Conservation (phyloP, 2,113 vertebrate genomes). For the Raphicerus campestris region DNA sequence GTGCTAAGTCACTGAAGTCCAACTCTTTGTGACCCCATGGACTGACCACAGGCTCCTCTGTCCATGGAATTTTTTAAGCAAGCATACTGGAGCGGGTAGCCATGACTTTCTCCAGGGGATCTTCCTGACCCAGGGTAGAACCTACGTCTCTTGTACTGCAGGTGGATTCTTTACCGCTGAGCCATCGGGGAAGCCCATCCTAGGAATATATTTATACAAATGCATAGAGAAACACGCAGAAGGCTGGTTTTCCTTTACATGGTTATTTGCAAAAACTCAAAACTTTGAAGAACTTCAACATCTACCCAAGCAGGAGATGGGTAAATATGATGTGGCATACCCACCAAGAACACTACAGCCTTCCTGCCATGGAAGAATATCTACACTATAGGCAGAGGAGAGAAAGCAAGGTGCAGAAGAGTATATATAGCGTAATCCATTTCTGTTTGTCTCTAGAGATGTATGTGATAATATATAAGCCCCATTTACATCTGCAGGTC, state of each 20-base stretch:
- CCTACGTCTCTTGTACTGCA: background rate
- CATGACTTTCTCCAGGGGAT: background rate
- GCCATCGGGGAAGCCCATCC: background rate
- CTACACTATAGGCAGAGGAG: background rate
- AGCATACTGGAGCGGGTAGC: background rate
- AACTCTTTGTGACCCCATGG: background rate
- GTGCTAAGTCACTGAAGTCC: background rate
- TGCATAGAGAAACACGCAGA: fast-evolving
- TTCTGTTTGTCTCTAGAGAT: background rate
- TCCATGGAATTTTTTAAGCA: background rate
- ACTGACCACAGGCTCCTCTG: background rate
- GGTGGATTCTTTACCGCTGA: background rate
- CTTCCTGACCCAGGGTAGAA: background rate
- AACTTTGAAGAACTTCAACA: background rate
- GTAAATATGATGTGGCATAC: fast-evolving
- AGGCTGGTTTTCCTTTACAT: background rate
- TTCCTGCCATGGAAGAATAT: fast-evolving
- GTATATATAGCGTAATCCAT: fast-evolving
- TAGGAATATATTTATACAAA: background rate
- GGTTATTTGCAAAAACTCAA: background rate
- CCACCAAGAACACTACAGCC: background rate
- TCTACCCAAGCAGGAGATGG: background rate
- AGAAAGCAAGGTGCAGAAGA: background rate
- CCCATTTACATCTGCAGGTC: background rate
- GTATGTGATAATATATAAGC: background rate